Base-by-base conservation (phyloP, 1,140 invertebrate genomes). In the Anastatus disparis region DNA sequence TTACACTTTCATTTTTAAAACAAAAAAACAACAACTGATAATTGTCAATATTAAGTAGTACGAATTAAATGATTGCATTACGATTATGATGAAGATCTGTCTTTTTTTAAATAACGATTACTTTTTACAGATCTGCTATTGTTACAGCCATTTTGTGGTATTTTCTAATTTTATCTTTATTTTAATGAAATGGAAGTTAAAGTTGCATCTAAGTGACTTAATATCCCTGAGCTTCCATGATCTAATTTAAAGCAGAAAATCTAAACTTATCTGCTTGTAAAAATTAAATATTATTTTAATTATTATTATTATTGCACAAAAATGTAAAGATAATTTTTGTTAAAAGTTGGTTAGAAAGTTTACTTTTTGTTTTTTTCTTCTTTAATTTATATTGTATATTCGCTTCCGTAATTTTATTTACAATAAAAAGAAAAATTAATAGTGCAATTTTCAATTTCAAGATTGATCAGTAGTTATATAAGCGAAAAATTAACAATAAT, bases 221-320 rank as follows among this genome's bases (percentile, higher is more conserved):
- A 26, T 56, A 70, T 56, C 68, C 59, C 20, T 56, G 61, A 70
- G 52, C 68, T 70, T 70, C 68, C 68, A 58, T 70, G 15, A 22
- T 53, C 50, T 42, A 20, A 31, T 38, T 61, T 15, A 52, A 50
- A 48, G 56, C 61, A 62, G 44, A 26, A 62, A 52, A 69, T 40
- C 15, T 38, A 52, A 61, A 59, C 24, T 24, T 46, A 58, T 59
- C 29, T 68, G 42, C 61, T 44, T 22, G 61, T 56, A 61, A n/a
- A n/a, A n/a, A n/a, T n/a, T n/a, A n/a, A n/a, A n/a, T n/a, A n/a
- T n/a, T n/a, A n/a, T 13, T 15, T 55, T 42, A 22, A 24, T 3
- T 12, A 55, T 42, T 26, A 26, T 12, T 44, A 17, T 44, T 20
- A 46, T 8, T 6, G 42, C 22, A 10, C 56, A n/a, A n/a, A n/a